phyloP scores from a whole-genome alignment of 2,113 vertebrate species.

The Neoarius graeffei region DNA sequence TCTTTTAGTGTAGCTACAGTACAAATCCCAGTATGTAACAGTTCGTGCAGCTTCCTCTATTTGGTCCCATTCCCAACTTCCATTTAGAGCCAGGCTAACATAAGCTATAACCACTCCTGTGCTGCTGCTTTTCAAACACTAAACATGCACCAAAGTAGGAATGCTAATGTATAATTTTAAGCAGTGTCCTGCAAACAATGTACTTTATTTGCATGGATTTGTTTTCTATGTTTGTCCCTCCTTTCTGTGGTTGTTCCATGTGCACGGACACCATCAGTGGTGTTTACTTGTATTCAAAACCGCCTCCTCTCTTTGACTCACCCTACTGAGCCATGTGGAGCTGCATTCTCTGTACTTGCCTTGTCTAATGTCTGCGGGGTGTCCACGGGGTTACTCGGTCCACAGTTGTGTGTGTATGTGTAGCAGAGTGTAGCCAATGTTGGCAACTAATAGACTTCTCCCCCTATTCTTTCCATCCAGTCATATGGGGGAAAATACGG shows the following conservation, averaged over 20 bases:
- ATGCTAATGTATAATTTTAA: slow-evolving; percentile 28
- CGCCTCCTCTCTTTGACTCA: neutral
- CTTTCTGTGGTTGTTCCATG: slow-evolving; percentile 18
- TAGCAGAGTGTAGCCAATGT: neutral
- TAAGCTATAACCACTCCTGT: slow-evolving; percentile 7
- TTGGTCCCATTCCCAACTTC: slow-evolving; percentile 32
- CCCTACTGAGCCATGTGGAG: slow-evolving; percentile 19
- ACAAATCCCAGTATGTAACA: slow-evolving; percentile 30
- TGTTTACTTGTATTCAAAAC: slow-evolving; percentile 31
- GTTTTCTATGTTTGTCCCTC: slow-evolving; percentile 21
- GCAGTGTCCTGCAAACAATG: slow-evolving; percentile 12
- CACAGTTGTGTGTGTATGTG: slow-evolving; percentile 7
- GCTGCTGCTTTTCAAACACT: slow-evolving; percentile 14
- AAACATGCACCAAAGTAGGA: slow-evolving; percentile 24
- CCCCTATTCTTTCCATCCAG: slow-evolving; percentile 18
- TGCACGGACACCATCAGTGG: slow-evolving; percentile 16
- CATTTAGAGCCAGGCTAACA: slow-evolving; percentile 38
- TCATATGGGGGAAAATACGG: slow-evolving; percentile 30
- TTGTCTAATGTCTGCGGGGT: slow-evolving; percentile 25
- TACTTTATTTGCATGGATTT: slow-evolving; percentile 31
- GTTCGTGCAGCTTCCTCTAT: slow-evolving; percentile 44
- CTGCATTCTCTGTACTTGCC: slow-evolving; percentile 24
- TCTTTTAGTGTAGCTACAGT: slow-evolving; percentile 32
- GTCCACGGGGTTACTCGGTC: slow-evolving; percentile 6
- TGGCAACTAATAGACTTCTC: slow-evolving; percentile 36